A percentile compares a stretch with the other conserved stretches of the same genome.
These are phyloP conservation scores for Antigone vipio DNA, from an alignment of 2,113 vertebrate species.

Conservation along the genomic window DNA sequence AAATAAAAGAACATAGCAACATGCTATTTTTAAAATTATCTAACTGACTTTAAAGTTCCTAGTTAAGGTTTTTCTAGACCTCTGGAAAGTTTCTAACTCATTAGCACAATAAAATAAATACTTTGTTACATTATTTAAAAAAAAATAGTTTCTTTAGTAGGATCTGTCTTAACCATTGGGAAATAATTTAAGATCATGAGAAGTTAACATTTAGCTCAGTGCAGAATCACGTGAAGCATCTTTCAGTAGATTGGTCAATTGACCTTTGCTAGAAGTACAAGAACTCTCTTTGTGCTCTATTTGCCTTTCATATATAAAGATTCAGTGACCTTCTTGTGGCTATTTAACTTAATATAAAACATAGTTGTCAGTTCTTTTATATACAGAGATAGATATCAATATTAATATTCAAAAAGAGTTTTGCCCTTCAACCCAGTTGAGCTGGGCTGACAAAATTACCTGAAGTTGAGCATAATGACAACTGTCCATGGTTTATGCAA, in stretches of 20 bases:
- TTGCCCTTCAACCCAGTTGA: slow-evolving; percentile 40
- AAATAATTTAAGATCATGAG: neutral
- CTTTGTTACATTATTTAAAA: neutral
- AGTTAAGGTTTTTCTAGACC: neutral
- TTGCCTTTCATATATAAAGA: neutral
- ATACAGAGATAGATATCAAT: neutral
- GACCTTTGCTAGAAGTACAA: neutral
- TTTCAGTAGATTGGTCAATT: neutral
- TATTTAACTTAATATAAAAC: slow-evolving; percentile 10
- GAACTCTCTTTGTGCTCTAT: neutral
- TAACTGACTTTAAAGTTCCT: neutral
- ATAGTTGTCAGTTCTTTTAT: neutral
- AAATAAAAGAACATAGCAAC: neutral
- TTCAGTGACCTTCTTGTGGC: neutral
- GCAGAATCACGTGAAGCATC: neutral
- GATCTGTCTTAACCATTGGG: neutral
- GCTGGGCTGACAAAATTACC: slow-evolving; percentile 30
- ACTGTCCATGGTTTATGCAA: neutral
- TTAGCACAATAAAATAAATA: neutral
- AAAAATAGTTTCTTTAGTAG: neutral
- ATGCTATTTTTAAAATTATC: neutral
- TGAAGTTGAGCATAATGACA: slow-evolving; percentile 27
- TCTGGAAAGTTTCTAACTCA: neutral
- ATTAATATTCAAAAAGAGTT: slow-evolving; percentile 13
- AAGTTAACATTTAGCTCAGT: neutral